Evolutionary conservation across 2,888 invertebrate genomes (phyloP).

Genomic region (Brenthis daphne): DNA sequence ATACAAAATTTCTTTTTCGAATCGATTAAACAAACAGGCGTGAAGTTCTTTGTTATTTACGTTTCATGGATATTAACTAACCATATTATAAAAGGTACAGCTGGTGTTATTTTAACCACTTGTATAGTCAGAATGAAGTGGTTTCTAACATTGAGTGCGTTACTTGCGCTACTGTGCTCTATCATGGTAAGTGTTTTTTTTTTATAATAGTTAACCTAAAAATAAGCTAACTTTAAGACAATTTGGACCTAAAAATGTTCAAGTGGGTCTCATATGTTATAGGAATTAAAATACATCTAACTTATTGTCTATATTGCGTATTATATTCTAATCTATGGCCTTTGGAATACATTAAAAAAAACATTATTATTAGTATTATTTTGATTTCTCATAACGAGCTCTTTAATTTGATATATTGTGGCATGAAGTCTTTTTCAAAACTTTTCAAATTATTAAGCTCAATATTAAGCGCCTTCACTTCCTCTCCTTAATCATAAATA

Average conservation of each 20-base stretch:
- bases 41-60: constrained; percentile 6
- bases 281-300: neutral
- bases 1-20: constrained; percentile 5
- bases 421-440: too few species aligned
- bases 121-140: constrained; percentile 55
- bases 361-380: too few species aligned
- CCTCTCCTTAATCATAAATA: too few species aligned
- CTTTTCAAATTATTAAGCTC: too few species aligned
- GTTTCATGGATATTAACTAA: constrained; percentile 12
- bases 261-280: neutral
- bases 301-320: neutral
- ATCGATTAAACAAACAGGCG: constrained; percentile 14
- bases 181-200: constrained; percentile 49
- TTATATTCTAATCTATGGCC: too few species aligned
- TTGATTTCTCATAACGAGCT: too few species aligned
- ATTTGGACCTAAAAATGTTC: too few species aligned
- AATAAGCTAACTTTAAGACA: too few species aligned
- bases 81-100: constrained; percentile 19
- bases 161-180: constrained; percentile 50
- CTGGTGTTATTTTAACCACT: neutral
- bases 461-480: too few species aligned
- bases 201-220: neutral
- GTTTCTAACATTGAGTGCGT: constrained; percentile 49
- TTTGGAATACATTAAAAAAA: too few species aligned
- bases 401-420: too few species aligned